Evolutionary conservation across 2,797 vertebrate species (phyloP).

Genomic region (Eupleurogrammus muticus): DNA sequence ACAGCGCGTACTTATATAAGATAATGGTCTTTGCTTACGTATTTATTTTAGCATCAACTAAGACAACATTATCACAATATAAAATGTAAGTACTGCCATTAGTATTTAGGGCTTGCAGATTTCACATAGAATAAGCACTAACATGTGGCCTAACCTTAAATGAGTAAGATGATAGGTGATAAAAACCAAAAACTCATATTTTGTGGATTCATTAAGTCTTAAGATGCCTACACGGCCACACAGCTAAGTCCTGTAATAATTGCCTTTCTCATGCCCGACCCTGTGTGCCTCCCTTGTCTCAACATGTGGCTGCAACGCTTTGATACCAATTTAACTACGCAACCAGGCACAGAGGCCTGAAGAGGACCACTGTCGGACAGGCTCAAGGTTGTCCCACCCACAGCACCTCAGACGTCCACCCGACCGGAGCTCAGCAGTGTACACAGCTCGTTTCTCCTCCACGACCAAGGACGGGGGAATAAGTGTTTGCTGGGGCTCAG

Average conservation of each 20-base stretch:
- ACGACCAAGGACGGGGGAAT: conserved; percentile 24
- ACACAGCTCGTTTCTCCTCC: neutral
- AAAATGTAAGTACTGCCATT: too few relatives aligned
- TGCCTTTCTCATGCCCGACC: conserved; percentile 45
- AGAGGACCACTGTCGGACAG: conserved; percentile 18
- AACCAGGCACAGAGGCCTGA: conserved; percentile 32
- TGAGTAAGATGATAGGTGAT: neutral
- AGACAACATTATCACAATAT: too few relatives aligned
- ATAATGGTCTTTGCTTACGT: too few relatives aligned
- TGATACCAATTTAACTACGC: conserved; percentile 63
- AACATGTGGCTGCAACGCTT: conserved; percentile 53
- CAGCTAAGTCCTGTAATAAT: conserved; percentile 38
- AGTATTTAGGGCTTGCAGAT: too few relatives aligned
- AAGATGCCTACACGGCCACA: conserved; percentile 9
- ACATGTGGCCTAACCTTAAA: neutral
- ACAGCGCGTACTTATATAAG: too few relatives aligned
- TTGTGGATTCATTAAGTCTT: neutral
- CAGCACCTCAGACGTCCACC: conserved; percentile 6
- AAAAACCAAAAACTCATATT: neutral
- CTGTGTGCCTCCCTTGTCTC: conserved; percentile 47
- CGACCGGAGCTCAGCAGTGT: conserved; percentile 26
- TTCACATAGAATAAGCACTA: neutral
- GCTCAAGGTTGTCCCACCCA: conserved; percentile 24
- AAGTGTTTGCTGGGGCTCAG: conserved; percentile 43
- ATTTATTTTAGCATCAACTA: too few relatives aligned